These are phyloP conservation scores for Theristus sp. DNA, from an alignment of 2,888 invertebrate genomes.

Conservation along the genomic window DNA sequence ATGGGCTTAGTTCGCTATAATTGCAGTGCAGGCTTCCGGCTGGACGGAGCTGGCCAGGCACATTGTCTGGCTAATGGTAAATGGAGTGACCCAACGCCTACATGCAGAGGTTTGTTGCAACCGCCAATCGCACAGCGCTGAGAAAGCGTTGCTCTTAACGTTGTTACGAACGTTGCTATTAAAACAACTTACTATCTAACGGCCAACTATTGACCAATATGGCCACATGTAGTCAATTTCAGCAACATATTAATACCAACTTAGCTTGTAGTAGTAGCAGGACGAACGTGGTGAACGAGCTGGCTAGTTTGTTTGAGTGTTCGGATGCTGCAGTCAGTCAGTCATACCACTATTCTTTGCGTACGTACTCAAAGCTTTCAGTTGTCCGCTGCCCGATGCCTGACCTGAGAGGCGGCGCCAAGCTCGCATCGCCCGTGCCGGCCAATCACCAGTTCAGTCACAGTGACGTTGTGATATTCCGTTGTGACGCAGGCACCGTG, in stretches of 20 bases:
- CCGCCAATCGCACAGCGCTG: no score
- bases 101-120: slow-evolving; percentile 13
- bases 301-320: background rate
- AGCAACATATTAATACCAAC: no score
- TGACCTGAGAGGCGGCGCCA: slow-evolving; percentile 1
- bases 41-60: slow-evolving; percentile 16
- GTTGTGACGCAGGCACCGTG: slow-evolving; percentile 68
- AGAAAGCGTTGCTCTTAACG: background rate
- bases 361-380: background rate
- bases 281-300: background rate
- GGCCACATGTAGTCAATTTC: no score
- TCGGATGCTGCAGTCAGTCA: background rate
- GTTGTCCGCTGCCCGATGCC: slow-evolving; percentile 5
- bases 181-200: no score
- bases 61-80: slow-evolving; percentile 19
- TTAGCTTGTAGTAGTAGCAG: no score
- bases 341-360: background rate
- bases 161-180: background rate
- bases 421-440: background rate
- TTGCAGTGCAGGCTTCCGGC: slow-evolving; percentile 11
- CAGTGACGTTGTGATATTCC: slow-evolving; percentile 66
- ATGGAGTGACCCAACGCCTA: slow-evolving; percentile 20
- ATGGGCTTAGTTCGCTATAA: background rate
- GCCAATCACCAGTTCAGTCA: slow-evolving; percentile 46
- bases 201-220: no score